Evolutionary conservation across 2,888 invertebrate species (phyloP), one percentile per base, ranked within the genome.

Genomic region (Microctonus aethiopoides): DNA sequence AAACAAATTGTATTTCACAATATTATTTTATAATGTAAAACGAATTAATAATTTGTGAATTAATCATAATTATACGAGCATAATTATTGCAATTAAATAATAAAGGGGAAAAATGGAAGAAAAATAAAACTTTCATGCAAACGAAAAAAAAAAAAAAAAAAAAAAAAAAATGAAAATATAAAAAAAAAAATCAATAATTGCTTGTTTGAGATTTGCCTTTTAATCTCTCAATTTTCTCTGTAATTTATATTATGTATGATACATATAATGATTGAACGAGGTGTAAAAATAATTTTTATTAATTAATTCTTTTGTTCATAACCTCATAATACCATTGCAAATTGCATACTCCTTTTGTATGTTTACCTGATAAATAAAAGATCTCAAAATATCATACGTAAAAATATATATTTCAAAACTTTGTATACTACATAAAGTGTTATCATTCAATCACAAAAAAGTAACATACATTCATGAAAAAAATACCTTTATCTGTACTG

Each of bases 351-450:
- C 77, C 78, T 82, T 81, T 82, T 82, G 81, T 83, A 81, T 81
- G 80, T 81, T 83, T 79, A 79, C 79, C 80, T 79, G 81, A 83
- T 75, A 74, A 82, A 82, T 82, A 81, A 83, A 82, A 80, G 81
- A 82, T 82, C 81, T 81, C 80, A 82, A 77, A 81, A 79, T 62
- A 78, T 75, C 74, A 77, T 73, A 75, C 65, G 71, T 74, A 74
- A 67, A 68, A 56, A 61, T 64, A 68, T 24, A 61, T 20, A 60
- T 29, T 24, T 20, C 4, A 9, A 13, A 56, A 56, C 9, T 54
- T 51, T 20, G 4, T 57, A 34, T 3, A 41, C 29, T 56, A 46
- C 24, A 46, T 29, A 32, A 39, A 32, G 36, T 16, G 22, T 54
- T 56, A 24, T 46, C 24, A 26, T n/a, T n/a, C n/a, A n/a, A n/a